Percentiles rank a stretch among this genome's conserved stretches.
phyloP scores from a whole-genome alignment of 1,140 invertebrate species.

The Alviniconcha marisindica region DNA sequence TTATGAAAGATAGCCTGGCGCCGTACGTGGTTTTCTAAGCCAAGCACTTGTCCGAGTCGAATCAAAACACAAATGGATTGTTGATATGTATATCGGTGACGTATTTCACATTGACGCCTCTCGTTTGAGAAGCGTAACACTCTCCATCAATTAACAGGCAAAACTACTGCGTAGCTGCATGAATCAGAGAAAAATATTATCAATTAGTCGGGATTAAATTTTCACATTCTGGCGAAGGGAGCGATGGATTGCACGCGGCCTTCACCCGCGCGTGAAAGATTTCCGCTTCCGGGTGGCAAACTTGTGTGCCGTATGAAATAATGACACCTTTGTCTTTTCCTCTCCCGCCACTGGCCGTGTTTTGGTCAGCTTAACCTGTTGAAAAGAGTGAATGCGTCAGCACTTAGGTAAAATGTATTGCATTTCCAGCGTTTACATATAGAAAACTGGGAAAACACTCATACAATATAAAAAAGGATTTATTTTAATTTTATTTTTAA shows the following conservation, averaged over 20 bases:
- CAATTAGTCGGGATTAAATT: background rate
- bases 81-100: background rate
- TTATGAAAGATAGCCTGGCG: background rate
- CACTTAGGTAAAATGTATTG: background rate
- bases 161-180: background rate
- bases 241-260: background rate
- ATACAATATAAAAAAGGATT: background rate
- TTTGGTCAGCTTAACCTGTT: no score
- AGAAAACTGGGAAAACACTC: background rate
- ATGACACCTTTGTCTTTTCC: background rate
- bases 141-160: background rate
- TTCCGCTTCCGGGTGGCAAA: slow-evolving; percentile 26
- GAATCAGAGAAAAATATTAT: background rate
- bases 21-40: background rate
- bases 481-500: background rate
- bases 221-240: background rate
- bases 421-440: background rate
- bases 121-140: background rate
- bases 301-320: background rate
- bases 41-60: background rate
- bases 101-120: background rate
- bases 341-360: background rate
- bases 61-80: background rate
- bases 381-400: background rate
- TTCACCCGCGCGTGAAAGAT: background rate